Percentiles rank a stretch among this genome's conserved stretches.
These are phyloP conservation scores for Pseudopleuronectes americanus DNA, from an alignment of 2,797 vertebrate genomes.

Conservation along the genomic window DNA sequence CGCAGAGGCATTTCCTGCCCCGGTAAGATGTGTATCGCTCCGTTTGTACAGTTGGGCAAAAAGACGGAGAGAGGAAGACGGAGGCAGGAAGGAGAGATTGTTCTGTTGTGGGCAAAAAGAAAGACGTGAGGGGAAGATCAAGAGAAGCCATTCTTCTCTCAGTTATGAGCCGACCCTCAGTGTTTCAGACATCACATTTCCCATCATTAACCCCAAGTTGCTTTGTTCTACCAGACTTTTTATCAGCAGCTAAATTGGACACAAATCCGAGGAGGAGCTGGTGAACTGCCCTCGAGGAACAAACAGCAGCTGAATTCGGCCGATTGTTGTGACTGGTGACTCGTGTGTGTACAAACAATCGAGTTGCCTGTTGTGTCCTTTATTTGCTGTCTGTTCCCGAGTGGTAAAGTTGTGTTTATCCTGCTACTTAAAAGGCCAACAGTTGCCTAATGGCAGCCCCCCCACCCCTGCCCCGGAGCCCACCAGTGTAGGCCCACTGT, in stretches of 20 bases:
- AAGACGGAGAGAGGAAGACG: slow-evolving; percentile 19
- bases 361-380: slow-evolving; percentile 42
- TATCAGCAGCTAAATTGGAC: slow-evolving; percentile 27
- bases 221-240: slow-evolving; percentile 21
- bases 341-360: slow-evolving; percentile 38
- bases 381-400: slow-evolving; percentile 61
- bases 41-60: slow-evolving; percentile 43
- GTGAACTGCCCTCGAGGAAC: slow-evolving; percentile 39
- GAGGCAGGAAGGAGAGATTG: slow-evolving; percentile 27
- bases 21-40: slow-evolving; percentile 75
- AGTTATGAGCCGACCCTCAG: not conserved
- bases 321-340: slow-evolving; percentile 25
- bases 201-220: slow-evolving; percentile 27
- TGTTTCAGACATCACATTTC: slow-evolving; percentile 38
- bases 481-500: slow-evolving; percentile 24
- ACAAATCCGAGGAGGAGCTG: slow-evolving; percentile 19
- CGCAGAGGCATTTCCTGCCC: slow-evolving; percentile 83
- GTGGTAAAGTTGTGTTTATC: slow-evolving; percentile 68
- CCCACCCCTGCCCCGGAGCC: slow-evolving; percentile 21
- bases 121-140: slow-evolving; percentile 29
- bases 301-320: slow-evolving; percentile 48
- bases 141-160: slow-evolving; percentile 37
- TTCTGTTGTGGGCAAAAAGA: slow-evolving; percentile 16
- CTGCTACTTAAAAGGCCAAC: slow-evolving; percentile 65
- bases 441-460: slow-evolving; percentile 57